A percentile compares a stretch with the other conserved stretches of the same genome.
These are phyloP conservation scores for Dinoponera quadriceps DNA, from an alignment of 1,140 invertebrate species.

Conservation along the genomic window DNA sequence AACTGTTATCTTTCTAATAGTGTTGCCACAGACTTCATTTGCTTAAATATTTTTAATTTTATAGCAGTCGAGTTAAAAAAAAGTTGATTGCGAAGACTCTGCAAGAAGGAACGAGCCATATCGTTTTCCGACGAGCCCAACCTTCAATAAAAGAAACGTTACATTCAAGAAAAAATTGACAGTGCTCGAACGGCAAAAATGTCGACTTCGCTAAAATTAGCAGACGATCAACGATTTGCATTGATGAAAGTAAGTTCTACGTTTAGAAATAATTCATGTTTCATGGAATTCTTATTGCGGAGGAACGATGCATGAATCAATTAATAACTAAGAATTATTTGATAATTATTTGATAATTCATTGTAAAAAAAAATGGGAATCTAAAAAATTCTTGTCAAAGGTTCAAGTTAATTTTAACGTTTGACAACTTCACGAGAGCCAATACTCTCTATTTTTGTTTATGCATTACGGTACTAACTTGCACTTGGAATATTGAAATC, in stretches of 20 bases:
- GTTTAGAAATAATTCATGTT: neutral
- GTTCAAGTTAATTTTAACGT: neutral
- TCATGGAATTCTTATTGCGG: neutral
- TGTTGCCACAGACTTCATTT: too few relatives aligned
- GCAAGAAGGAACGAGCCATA: neutral
- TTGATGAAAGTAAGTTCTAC: constrained; percentile 88
- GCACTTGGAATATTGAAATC: neutral
- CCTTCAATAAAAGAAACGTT: neutral
- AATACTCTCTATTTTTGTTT: neutral
- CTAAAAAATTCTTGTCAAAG: neutral
- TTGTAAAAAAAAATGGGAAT: neutral
- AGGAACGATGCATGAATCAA: too few relatives aligned
- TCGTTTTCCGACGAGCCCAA: neutral
- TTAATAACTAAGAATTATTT: too few relatives aligned
- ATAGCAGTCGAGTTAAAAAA: neutral
- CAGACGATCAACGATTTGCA: constrained; percentile 88
- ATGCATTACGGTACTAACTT: too few relatives aligned
- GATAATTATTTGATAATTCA: neutral
- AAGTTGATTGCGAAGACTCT: neutral
- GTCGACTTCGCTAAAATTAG: constrained; percentile 73
- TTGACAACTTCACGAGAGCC: neutral
- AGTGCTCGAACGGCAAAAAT: constrained; percentile 29
- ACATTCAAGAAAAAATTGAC: neutral
- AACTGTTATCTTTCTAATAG: too few relatives aligned
- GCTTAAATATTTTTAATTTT: neutral